Base-by-base conservation (phyloP, 2,888 invertebrate genomes). In the Phortica magna region DNA sequence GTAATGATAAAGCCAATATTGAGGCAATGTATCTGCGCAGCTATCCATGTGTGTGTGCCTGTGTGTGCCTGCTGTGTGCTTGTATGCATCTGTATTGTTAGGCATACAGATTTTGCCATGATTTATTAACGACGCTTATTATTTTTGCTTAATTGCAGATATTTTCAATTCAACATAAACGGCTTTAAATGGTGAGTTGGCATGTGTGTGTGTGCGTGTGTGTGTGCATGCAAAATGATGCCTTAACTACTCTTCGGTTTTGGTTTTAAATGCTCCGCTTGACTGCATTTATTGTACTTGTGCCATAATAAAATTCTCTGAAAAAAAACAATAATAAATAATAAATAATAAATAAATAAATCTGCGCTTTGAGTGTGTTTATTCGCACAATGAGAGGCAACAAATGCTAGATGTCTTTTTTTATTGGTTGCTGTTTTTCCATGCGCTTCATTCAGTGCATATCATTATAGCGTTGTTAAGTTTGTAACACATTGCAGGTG, bases 91-190 rank as follows among this genome's bases (percentile, higher is more conserved):
- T 76, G 74, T 68, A 48, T 55, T 71, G 78, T 59, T 72, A 22
- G 14, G 55, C 67, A 76, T 71, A 70, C 78, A 78, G 81, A 82
- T 77, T 76, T 78, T 72, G 72, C 78, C 77, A 78, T 88, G 84
- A 86, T 86, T 86, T 88, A 88, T 86, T 85, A 88, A 86, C 85
- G 83, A 86, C 84, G 88, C 85, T 88, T 87, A 87, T 88, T 86
- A 85, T 88, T 88, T 87, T 87, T 85, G 84, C 84, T 87, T 88
- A 88, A 88, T 86, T 87, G 88, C 81, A 77, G 77, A 80, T 87
- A 83, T 84, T 84, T 84, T 78, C 87, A 82, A 75, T 75, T 76
- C 7, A 53, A 70, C 68, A 78, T 64, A 75, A 65, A 65, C 22
- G 65, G 12, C 41, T 41, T 65, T 65, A 65, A 65, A 65, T 17